phyloP scores from a whole-genome alignment of 2,888 invertebrate genomes.

The Morpho helenor region DNA sequence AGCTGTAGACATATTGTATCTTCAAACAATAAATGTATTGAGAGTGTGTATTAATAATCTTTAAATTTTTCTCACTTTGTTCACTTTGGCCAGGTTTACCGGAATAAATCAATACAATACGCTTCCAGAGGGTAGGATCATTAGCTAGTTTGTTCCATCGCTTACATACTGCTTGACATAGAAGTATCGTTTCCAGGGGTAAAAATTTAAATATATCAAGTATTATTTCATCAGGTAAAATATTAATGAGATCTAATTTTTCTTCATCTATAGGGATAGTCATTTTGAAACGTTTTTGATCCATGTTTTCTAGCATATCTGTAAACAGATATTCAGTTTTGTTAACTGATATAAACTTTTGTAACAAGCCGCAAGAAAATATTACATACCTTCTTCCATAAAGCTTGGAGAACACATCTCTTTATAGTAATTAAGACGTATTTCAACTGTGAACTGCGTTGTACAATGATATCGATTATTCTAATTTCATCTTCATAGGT shows the following conservation, averaged over 20 bases:
- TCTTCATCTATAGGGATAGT: conserved; percentile 12
- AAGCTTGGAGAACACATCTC: too few species aligned
- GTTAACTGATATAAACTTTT: too few species aligned
- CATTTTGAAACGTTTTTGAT: conserved; percentile 9
- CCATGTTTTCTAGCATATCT: not conserved
- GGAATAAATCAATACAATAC: conserved; percentile 52
- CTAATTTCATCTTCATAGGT: not conserved
- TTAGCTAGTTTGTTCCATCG: conserved; percentile 56
- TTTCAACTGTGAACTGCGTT: not conserved
- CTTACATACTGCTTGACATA: conserved; percentile 55
- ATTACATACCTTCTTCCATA: too few species aligned
- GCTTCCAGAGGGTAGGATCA: conserved; percentile 55
- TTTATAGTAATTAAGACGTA: too few species aligned
- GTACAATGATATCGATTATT: not conserved
- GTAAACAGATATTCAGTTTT: not conserved
- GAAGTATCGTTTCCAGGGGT: conserved; percentile 49
- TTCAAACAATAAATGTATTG: conserved; percentile 51
- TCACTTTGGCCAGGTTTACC: conserved; percentile 57
- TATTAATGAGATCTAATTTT: conserved; percentile 32
- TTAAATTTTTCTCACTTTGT: conserved; percentile 47
- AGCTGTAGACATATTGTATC: conserved; percentile 61
- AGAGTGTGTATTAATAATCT: conserved; percentile 51
- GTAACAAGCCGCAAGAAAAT: too few species aligned
- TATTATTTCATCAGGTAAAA: conserved; percentile 62
- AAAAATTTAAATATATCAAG: conserved; percentile 58